Percentiles rank a stretch among this genome's conserved stretches.
phyloP scores from a whole-genome alignment of 2,888 invertebrate species.

The Leptogaster cylindrica region DNA sequence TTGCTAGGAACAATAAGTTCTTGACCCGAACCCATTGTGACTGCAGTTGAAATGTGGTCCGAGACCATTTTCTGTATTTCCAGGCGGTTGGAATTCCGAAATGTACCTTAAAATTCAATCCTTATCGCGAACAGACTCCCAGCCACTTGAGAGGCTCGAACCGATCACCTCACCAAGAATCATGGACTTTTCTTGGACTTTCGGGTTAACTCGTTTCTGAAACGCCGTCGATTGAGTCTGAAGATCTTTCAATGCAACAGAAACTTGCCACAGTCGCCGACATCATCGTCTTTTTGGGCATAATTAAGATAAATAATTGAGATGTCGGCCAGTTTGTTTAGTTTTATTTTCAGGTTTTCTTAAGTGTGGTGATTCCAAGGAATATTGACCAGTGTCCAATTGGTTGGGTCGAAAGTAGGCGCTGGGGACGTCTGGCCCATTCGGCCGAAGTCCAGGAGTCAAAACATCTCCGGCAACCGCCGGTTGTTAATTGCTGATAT shows the following conservation, averaged over 20 bases:
- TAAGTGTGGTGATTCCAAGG: constrained; percentile 8
- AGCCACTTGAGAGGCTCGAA: constrained; percentile 43
- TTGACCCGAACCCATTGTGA: constrained; percentile 23
- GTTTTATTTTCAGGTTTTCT: constrained; percentile 41
- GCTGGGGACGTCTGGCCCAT: too few relatives aligned
- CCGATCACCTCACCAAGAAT: constrained; percentile 44
- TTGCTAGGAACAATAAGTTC: constrained; percentile 8
- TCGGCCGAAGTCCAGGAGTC: constrained; percentile 9
- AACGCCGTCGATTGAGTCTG: neutral
- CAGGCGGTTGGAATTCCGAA: constrained; percentile 18
- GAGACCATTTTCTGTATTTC: neutral
- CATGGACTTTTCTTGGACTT: constrained; percentile 7
- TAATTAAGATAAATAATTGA: constrained; percentile 48
- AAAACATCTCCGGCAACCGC: constrained; percentile 1
- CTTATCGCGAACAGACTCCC: constrained; percentile 17
- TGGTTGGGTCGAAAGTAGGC: constrained; percentile 14
- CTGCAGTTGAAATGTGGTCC: neutral
- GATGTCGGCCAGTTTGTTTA: constrained; percentile 44
- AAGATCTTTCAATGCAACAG: neutral
- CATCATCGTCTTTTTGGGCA: constrained; percentile 40
- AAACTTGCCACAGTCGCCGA: neutral
- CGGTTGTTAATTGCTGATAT: constrained; percentile 47
- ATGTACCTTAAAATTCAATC: constrained; percentile 7
- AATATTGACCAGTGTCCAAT: too few relatives aligned
- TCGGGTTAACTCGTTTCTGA: constrained; percentile 4